Percentiles rank a stretch among this genome's conserved stretches.
These are phyloP conservation scores for Promerops cafer DNA, from an alignment of 2,113 vertebrate species.

Conservation along the genomic window DNA sequence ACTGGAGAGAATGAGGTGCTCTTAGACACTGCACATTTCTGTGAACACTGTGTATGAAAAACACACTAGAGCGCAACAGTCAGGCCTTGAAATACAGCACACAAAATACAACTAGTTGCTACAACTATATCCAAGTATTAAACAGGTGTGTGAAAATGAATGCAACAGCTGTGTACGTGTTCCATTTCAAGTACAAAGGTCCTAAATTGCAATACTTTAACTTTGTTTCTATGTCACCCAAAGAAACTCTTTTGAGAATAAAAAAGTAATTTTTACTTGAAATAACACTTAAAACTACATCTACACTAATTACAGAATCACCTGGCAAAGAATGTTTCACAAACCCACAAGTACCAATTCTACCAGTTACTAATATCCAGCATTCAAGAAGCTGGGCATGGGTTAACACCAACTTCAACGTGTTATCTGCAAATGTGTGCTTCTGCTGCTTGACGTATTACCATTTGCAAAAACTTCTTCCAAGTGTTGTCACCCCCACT, in stretches of 20 bases:
- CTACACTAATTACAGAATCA: background rate
- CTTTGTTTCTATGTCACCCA: background rate
- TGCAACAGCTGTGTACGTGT: accelerated
- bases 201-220: background rate
- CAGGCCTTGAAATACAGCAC: background rate
- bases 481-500: background rate
- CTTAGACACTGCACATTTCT: background rate
- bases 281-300: background rate
- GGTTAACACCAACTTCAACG: background rate
- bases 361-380: background rate
- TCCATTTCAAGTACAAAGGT: background rate
- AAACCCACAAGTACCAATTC: background rate
- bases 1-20: background rate
- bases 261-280: background rate
- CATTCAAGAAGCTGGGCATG: background rate
- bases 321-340: background rate
- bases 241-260: background rate
- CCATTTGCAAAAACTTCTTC: background rate
- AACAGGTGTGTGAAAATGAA: background rate
- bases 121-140: background rate
- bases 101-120: background rate
- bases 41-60: background rate
- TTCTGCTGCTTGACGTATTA: background rate
- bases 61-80: background rate
- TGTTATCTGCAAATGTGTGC: background rate